These are phyloP conservation scores for Planococcus citri DNA, from an alignment of 1,140 invertebrate species.

Conservation along the genomic window DNA sequence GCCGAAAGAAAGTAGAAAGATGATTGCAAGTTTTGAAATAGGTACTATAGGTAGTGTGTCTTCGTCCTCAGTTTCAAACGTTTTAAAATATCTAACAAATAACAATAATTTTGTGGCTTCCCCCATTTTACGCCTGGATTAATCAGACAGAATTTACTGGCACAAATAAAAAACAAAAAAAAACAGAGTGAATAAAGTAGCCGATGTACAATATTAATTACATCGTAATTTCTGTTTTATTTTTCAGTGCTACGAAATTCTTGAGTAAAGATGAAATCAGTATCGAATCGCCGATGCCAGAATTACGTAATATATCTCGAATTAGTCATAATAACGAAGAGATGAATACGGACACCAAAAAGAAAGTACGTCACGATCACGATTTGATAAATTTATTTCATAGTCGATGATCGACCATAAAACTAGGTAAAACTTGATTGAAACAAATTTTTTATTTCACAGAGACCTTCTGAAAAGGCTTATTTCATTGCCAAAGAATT, in stretches of 20 bases:
- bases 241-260: constrained; percentile 4
- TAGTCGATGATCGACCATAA: not conserved
- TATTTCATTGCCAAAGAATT: constrained; percentile 91
- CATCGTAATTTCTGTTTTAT: not conserved
- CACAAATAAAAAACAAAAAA: too few relatives aligned
- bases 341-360: constrained; percentile 21
- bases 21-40: too few relatives aligned
- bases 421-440: not conserved
- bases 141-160: too few relatives aligned
- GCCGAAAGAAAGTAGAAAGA: too few relatives aligned
- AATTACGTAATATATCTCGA: not conserved
- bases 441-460: constrained; percentile 28
- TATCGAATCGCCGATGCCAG: constrained; percentile 9
- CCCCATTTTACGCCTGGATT: too few relatives aligned
- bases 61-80: too few relatives aligned
- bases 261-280: constrained; percentile 12
- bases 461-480: constrained; percentile 63
- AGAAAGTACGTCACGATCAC: constrained; percentile 22
- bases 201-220: too few relatives aligned
- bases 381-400: too few relatives aligned
- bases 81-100: too few relatives aligned
- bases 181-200: too few relatives aligned
- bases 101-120: too few relatives aligned
- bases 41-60: too few relatives aligned
- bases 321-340: not conserved